Percentiles rank a stretch among this genome's conserved stretches.
These are phyloP conservation scores for Saguinus imperator DNA, from an alignment of 2,113 vertebrate genomes.

Conservation along the genomic window DNA sequence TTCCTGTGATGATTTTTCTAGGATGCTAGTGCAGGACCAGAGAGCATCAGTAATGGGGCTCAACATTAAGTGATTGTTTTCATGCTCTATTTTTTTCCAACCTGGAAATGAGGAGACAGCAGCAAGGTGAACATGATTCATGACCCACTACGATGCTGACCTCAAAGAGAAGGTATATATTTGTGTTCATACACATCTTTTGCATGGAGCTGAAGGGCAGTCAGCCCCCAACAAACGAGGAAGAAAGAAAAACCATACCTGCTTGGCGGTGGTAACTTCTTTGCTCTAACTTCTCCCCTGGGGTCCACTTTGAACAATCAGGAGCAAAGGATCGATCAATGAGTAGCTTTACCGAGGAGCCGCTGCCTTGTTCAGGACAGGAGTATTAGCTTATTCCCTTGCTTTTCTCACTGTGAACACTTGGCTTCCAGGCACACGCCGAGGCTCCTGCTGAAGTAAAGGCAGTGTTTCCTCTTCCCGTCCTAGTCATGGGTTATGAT, in stretches of 20 bases:
- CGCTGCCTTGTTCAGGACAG: background rate
- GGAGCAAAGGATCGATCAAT: background rate
- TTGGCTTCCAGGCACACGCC: background rate
- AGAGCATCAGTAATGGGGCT: background rate
- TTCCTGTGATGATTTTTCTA: background rate
- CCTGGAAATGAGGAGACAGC: background rate
- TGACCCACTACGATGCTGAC: background rate
- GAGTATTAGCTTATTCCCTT: background rate
- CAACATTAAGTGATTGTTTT: background rate
- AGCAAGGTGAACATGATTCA: background rate
- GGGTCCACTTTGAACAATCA: conserved; percentile 7
- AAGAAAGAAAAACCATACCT: conserved; percentile 60
- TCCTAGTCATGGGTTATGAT: background rate
- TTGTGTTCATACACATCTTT: background rate
- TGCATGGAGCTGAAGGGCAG: background rate
- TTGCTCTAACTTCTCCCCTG: background rate
- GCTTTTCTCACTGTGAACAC: background rate
- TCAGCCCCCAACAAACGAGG: background rate
- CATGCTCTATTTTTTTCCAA: background rate
- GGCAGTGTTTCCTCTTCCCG: background rate
- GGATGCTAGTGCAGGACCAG: background rate
- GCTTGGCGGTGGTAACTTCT: background rate
- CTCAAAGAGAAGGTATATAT: background rate
- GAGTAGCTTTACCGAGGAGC: background rate
- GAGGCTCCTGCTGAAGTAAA: background rate